phyloP scores from a whole-genome alignment of 2,888 invertebrate species.

The Rugalucina vietnamica region DNA sequence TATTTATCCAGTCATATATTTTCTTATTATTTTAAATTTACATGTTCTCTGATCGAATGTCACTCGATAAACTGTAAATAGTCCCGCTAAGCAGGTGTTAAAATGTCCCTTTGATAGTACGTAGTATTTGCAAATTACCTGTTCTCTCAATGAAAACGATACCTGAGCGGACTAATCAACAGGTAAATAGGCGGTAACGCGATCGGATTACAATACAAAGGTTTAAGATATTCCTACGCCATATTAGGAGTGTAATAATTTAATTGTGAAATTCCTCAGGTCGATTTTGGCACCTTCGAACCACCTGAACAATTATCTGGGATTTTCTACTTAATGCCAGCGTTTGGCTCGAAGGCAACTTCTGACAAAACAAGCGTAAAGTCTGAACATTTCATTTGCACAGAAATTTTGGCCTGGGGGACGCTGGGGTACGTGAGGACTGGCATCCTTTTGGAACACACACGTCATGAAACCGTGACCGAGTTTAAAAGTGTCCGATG shows the following conservation, averaged over 20 bases:
- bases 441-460: not conserved
- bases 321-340: not conserved
- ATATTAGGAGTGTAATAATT: not conserved
- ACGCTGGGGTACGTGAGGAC: not conserved
- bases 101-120: not conserved
- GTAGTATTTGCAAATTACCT: not conserved
- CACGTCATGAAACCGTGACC: not conserved
- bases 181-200: not conserved
- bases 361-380: too few relatives aligned
- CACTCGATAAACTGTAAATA: not conserved
- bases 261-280: not conserved
- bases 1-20: not conserved
- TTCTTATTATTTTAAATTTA: not conserved
- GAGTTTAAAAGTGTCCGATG: not conserved
- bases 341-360: not conserved
- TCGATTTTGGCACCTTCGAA: not conserved
- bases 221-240: not conserved
- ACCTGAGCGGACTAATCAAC: not conserved
- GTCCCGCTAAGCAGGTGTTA: slow-evolving; percentile 1
- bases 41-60: not conserved
- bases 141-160: slow-evolving; percentile 6
- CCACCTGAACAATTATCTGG: not conserved
- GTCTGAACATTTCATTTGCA: too few relatives aligned
- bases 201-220: slow-evolving; percentile 14
- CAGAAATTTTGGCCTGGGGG: too few relatives aligned